These are phyloP conservation scores for Acanthoscelides obtectus DNA, from an alignment of 2,888 invertebrate species.

Conservation along the genomic window DNA sequence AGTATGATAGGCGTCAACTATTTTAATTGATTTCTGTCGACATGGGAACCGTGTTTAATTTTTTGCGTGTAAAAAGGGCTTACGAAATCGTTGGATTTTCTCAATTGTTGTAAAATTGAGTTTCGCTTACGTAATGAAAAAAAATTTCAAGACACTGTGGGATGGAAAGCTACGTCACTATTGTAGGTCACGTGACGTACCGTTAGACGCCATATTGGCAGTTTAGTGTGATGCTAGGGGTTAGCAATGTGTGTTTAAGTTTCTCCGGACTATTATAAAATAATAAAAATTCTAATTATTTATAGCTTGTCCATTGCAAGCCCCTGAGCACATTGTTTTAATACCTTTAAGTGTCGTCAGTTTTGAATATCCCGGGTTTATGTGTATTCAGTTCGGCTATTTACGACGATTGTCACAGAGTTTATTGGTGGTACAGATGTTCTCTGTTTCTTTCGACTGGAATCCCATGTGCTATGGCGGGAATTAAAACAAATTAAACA, in stretches of 20 bases:
- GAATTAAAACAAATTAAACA: constrained; percentile 31
- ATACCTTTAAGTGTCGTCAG: constrained; percentile 25
- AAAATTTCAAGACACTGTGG: constrained; percentile 41
- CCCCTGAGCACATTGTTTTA: constrained; percentile 15
- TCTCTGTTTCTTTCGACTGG: constrained; percentile 41
- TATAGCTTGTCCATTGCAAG: constrained; percentile 13
- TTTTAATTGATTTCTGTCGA: constrained; percentile 4
- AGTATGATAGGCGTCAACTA: neutral
- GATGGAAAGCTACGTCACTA: constrained; percentile 49
- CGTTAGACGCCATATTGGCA: constrained; percentile 58
- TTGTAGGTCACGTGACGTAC: constrained; percentile 54
- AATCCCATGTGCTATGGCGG: constrained; percentile 39
- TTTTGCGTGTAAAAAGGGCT: neutral
- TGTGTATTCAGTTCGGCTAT: constrained; percentile 42
- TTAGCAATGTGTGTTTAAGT: constrained; percentile 46
- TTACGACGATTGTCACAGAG: constrained; percentile 47
- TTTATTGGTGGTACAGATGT: constrained; percentile 48
- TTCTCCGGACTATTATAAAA: constrained; percentile 25
- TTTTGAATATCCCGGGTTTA: constrained; percentile 46
- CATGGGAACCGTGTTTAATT: constrained; percentile 12
- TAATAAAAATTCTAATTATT: constrained; percentile 22
- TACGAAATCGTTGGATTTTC: constrained; percentile 14
- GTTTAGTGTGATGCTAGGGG: constrained; percentile 51
- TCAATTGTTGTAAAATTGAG: constrained; percentile 32
- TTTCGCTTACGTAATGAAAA: constrained; percentile 45